Percentiles rank a stretch among this genome's conserved stretches.
Conservation (phyloP, 2,797 vertebrate genomes). For the Sebastes melanostomus region DNA sequence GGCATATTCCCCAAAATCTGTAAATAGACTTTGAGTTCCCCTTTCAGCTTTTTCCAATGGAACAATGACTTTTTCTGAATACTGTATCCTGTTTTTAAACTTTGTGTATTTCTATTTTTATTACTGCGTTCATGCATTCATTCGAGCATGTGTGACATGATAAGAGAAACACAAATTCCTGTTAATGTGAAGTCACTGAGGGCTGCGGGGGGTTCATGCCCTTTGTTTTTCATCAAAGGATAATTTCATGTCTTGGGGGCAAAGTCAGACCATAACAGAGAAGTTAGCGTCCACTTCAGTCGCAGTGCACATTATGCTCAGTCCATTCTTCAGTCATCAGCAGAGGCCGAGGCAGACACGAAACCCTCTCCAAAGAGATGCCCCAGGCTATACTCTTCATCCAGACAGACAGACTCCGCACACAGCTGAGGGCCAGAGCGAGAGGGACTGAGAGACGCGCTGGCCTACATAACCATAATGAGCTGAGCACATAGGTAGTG, state of each 20-base stretch:
- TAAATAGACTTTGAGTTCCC: background rate
- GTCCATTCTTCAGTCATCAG: conserved; percentile 45
- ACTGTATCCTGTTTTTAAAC: background rate
- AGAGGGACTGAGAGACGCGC: conserved; percentile 29
- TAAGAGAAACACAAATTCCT: conserved; percentile 44
- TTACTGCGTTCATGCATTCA: background rate
- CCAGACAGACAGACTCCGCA: conserved; percentile 50
- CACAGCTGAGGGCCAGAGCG: conserved; percentile 57
- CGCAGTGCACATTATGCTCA: conserved; percentile 21
- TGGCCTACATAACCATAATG: conserved; percentile 79
- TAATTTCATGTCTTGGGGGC: conserved; percentile 29
- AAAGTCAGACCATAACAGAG: conserved; percentile 22
- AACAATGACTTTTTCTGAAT: background rate
- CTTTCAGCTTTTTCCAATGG: background rate
- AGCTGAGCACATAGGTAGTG: conserved; percentile 44
- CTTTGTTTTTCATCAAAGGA: conserved; percentile 32
- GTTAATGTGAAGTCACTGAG: conserved; percentile 1
- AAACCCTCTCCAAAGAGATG: conserved; percentile 49
- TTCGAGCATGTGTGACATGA: conserved; percentile 13
- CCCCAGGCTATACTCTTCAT: conserved; percentile 61
- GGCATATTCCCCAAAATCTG: background rate
- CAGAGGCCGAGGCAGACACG: conserved; percentile 21
- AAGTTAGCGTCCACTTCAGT: conserved; percentile 36
- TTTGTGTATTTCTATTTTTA: background rate
- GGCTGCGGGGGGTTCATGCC: background rate